Base-by-base conservation (phyloP, 64 coral and sea anemone species). In the Hydrozoanthus tunicans region DNA sequence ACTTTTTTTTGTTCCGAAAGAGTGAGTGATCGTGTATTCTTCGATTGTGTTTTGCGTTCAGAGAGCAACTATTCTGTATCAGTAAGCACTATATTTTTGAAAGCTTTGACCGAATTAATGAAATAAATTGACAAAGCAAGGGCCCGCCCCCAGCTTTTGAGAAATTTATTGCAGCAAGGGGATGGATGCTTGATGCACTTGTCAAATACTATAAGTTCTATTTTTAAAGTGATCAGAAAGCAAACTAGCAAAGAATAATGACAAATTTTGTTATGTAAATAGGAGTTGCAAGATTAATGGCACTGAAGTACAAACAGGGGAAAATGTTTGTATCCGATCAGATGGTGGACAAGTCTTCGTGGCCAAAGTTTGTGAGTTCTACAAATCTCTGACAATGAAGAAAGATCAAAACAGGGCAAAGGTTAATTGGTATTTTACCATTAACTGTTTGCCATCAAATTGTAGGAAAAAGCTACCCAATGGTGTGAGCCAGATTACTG, bases 361-460 rank as follows among this genome's bases (percentile, higher is more conserved):
- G 54, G 84, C 84, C 51, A 54, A 61, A 73, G 32, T 88, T 88
- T 11, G 52, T 60, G 84, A 88, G 74, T 67, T 88, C 69, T 88
- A 74, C 51, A 32, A 88, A 88, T 88, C 84, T 0, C 84, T 26
- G 57, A 59, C 23, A 62, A 60, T 61, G 84, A 88, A 88, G 56
- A 73, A 60, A 59, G 84, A 88, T 43, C 23, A 55, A 59, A 88
- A 88, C 68, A 73, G 84, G 74, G 84, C 84, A 6, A 88, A 88
- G 20, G 70, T 88, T 27, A 15, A 74, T 3, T 88, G 84, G 84
- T 88, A 88, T 75, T 88, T 88, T 14, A 61, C 84, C 14, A 23
- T 13, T 8, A 1, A 17, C 43, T 88, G 56, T 51, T 74, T 88
- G 53, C 84, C 84, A 59, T 66, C 60, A 65, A 64, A 13, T 43